Evolutionary conservation across 2,888 invertebrate species (phyloP).

Genomic region (Cantharis lateralis): DNA sequence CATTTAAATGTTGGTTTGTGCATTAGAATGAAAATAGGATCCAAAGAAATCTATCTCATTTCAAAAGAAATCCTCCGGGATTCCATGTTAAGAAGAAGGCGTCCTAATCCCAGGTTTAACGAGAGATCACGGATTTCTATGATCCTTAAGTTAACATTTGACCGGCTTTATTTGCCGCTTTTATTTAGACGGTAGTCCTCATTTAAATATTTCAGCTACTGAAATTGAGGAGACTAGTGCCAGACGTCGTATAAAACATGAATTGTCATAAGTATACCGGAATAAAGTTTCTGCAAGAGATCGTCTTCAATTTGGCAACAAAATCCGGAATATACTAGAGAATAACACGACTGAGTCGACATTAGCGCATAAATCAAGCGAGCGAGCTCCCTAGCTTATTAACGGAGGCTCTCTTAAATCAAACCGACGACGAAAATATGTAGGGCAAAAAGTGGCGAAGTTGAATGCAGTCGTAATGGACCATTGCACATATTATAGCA

Average conservation of each 20-base stretch:
- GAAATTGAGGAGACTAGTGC: slow-evolving; percentile 49
- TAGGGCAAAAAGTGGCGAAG: slow-evolving; percentile 47
- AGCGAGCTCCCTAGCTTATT: slow-evolving; percentile 29
- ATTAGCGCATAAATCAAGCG: slow-evolving; percentile 42
- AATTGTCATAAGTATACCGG: slow-evolving; percentile 53
- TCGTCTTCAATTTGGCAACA: slow-evolving; percentile 57
- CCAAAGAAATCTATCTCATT: slow-evolving; percentile 48
- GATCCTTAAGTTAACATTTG: slow-evolving; percentile 55
- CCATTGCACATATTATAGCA: slow-evolving; percentile 54
- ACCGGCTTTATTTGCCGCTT: slow-evolving; percentile 42
- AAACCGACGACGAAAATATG: slow-evolving; percentile 44
- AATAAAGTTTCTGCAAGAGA: slow-evolving; percentile 55
- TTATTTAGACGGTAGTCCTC: slow-evolving; percentile 37
- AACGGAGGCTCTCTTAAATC: slow-evolving; percentile 44
- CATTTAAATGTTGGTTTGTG: slow-evolving; percentile 17
- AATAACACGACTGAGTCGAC: slow-evolving; percentile 40
- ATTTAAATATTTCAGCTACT: slow-evolving; percentile 47
- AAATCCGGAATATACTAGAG: slow-evolving; percentile 39
- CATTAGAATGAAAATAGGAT: slow-evolving; percentile 38
- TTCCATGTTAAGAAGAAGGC: slow-evolving; percentile 48
- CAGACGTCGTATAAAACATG: slow-evolving; percentile 54
- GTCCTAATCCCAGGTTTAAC: slow-evolving; percentile 49
- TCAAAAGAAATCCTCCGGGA: slow-evolving; percentile 40
- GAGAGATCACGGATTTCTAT: slow-evolving; percentile 41
- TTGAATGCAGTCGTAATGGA: slow-evolving; percentile 49